Percentiles rank a stretch among this genome's conserved stretches.
phyloP scores from a whole-genome alignment of 2,888 invertebrate species.

The Malthinus flaveolus region DNA sequence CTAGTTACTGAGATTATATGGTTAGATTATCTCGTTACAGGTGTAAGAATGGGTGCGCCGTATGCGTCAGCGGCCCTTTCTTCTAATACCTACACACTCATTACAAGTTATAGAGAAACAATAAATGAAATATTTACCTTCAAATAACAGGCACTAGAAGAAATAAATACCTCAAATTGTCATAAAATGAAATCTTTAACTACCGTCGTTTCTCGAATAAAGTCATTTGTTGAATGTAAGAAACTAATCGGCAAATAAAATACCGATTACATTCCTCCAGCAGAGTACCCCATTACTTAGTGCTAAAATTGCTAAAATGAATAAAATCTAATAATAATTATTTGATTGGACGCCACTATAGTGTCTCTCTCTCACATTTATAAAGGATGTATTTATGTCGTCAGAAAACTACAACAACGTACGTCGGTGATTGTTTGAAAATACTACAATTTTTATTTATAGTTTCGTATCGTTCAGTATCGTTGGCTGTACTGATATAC shows the following conservation, averaged over 20 bases:
- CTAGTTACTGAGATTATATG: constrained; percentile 8
- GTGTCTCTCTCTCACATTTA: constrained; percentile 4
- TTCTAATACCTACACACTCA: constrained; percentile 24
- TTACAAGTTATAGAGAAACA: constrained; percentile 21
- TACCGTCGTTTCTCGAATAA: constrained; percentile 25
- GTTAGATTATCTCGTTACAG: constrained; percentile 13
- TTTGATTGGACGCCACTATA: background rate
- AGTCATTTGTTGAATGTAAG: constrained; percentile 41
- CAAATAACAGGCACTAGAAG: constrained; percentile 35
- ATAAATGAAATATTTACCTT: constrained; percentile 33
- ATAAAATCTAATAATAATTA: constrained; percentile 20
- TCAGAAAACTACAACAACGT: too few species aligned
- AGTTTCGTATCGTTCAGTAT: too few species aligned
- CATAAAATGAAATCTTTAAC: constrained; percentile 25
- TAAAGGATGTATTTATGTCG: too few species aligned
- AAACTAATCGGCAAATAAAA: constrained; percentile 45
- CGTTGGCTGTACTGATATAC: background rate
- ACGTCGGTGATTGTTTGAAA: too few species aligned
- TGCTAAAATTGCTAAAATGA: constrained; percentile 18
- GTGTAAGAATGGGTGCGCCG: constrained; percentile 47
- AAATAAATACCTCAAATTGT: constrained; percentile 29
- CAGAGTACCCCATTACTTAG: constrained; percentile 41
- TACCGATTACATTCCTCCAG: constrained; percentile 43
- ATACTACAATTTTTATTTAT: background rate
- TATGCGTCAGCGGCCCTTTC: constrained; percentile 47